Evolutionary conservation across 2,113 vertebrate species (phyloP).

Genomic region (Hemibagrus wyckioides): DNA sequence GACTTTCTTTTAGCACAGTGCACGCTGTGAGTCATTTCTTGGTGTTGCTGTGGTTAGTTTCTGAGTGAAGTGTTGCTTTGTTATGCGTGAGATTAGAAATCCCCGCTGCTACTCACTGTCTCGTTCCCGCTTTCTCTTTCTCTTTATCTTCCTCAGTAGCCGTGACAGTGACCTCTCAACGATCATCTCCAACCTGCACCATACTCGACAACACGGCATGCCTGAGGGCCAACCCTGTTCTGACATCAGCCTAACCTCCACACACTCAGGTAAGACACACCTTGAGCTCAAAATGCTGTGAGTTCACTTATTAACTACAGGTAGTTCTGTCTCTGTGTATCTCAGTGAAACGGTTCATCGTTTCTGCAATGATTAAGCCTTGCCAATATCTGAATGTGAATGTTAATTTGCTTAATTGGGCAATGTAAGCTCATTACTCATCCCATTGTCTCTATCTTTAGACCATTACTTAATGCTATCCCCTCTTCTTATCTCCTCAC

Average conservation of each 20-base stretch:
- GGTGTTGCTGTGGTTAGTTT: slow-evolving; percentile 2
- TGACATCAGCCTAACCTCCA: slow-evolving; percentile 82
- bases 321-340: slow-evolving; percentile 25
- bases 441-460: slow-evolving; percentile 69
- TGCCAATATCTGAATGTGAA: slow-evolving; percentile 54
- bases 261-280: slow-evolving; percentile 84
- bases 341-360: slow-evolving; percentile 42
- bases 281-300: slow-evolving; percentile 16
- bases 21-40: background rate
- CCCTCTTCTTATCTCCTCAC: slow-evolving; percentile 68
- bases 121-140: slow-evolving; percentile 23
- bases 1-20: slow-evolving; percentile 3
- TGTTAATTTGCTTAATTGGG: slow-evolving; percentile 71
- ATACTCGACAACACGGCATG: slow-evolving; percentile 92
- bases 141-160: slow-evolving; percentile 71
- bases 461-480: slow-evolving; percentile 74
- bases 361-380: slow-evolving; percentile 57
- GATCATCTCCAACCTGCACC: slow-evolving; percentile 93
- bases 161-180: slow-evolving; percentile 91
- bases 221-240: slow-evolving; percentile 88
- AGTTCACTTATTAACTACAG: background rate
- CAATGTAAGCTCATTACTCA: slow-evolving; percentile 71
- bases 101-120: slow-evolving; percentile 20
- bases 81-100: slow-evolving; percentile 34
- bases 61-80: slow-evolving; percentile 25